These are phyloP conservation scores for Mixornis gularis DNA, from an alignment of 2,113 vertebrate genomes.

Conservation along the genomic window DNA sequence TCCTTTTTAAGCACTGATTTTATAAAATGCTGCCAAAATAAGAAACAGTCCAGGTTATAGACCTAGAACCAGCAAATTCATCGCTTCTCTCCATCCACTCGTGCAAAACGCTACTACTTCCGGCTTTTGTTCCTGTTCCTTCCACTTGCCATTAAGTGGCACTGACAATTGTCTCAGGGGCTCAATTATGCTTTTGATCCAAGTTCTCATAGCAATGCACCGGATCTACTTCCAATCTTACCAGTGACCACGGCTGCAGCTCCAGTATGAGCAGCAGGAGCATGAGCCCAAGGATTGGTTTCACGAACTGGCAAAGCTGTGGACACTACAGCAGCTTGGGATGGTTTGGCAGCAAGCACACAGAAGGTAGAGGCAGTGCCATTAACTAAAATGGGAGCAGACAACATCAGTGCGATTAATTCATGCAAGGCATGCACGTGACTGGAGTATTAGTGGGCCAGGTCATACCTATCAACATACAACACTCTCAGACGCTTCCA, in stretches of 20 bases:
- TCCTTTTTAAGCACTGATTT: neutral
- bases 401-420: constrained; percentile 76
- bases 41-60: neutral
- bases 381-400: constrained; percentile 90
- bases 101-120: neutral
- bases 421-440: constrained; percentile 69
- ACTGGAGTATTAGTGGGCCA: constrained; percentile 32
- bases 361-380: constrained; percentile 84
- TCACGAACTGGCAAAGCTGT: constrained; percentile 90
- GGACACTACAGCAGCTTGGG: constrained; percentile 77
- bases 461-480: constrained; percentile 34
- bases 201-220: constrained; percentile 53
- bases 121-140: constrained; percentile 17
- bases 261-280: constrained; percentile 77
- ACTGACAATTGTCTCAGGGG: neutral
- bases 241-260: constrained; percentile 72
- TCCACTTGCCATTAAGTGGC: constrained; percentile 19
- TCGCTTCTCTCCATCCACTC: constrained; percentile 24
- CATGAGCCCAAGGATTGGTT: constrained; percentile 96
- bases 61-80: neutral
- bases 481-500: constrained; percentile 8
- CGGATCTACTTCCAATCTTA: constrained; percentile 71
- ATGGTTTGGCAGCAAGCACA: constrained; percentile 79
- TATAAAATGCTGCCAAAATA: constrained; percentile 3
- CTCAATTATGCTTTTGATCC: constrained; percentile 37